Percentiles rank a stretch among this genome's conserved stretches.
Conservation (phyloP, 2,888 invertebrate genomes). For the Lithosia quadra region DNA sequence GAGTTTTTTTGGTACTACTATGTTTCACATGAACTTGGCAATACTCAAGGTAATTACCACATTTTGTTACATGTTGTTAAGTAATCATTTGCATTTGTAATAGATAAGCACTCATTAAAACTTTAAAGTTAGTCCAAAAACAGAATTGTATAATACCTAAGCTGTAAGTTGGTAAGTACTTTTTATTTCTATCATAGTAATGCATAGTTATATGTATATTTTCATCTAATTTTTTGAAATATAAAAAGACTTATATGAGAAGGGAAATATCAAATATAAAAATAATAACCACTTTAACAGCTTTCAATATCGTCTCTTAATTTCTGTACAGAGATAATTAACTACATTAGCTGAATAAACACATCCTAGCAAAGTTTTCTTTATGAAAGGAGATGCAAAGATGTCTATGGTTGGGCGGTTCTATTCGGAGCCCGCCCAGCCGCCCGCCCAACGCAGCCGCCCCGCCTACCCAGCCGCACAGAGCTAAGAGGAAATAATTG, state of each 20-base stretch:
- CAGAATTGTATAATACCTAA: not conserved
- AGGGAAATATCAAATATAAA: not conserved
- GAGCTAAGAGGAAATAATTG: conserved; percentile 70
- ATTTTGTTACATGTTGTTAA: conserved; percentile 41
- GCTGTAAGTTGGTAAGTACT: not conserved
- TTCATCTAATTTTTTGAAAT: not conserved
- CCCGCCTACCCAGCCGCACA: conserved; percentile 74
- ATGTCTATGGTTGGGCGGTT: conserved; percentile 71
- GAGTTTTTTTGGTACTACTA: conserved; percentile 36
- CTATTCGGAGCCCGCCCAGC: conserved; percentile 67
- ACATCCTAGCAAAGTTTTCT: conserved; percentile 33
- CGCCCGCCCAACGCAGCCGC: conserved; percentile 71
- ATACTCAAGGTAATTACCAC: conserved; percentile 60
- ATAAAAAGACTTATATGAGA: not conserved
- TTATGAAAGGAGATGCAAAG: conserved; percentile 52
- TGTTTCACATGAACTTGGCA: conserved; percentile 68
- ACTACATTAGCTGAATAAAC: conserved; percentile 30
- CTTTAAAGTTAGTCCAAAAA: not conserved
- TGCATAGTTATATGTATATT: not conserved
- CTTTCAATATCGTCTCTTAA: not conserved
- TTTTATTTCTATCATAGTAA: not conserved
- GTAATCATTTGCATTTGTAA: conserved; percentile 21
- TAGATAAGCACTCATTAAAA: conserved; percentile 21
- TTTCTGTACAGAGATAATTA: conserved; percentile 10
- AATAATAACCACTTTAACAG: not conserved